These are phyloP conservation scores for Halesus radiatus DNA, from an alignment of 1,140 invertebrate species.

Conservation along the genomic window DNA sequence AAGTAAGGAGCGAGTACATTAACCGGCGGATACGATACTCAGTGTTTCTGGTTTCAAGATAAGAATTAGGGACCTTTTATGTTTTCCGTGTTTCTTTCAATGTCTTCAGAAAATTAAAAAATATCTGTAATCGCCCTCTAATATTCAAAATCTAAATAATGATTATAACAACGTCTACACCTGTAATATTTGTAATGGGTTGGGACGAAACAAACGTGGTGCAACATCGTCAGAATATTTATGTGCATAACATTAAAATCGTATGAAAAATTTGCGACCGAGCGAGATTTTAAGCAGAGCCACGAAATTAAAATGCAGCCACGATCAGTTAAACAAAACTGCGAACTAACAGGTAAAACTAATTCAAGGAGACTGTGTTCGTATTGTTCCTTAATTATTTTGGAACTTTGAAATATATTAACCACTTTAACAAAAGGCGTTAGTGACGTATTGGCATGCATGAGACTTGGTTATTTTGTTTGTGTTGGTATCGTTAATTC, in stretches of 20 bases:
- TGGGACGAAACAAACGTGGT: not conserved
- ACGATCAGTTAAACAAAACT: not conserved
- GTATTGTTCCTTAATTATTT: not conserved
- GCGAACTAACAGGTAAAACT: constrained; percentile 14
- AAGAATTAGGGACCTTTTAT: no score
- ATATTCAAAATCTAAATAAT: not conserved
- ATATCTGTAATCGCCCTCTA: not conserved
- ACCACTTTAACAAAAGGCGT: no score
- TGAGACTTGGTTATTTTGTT: no score
- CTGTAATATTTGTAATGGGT: not conserved
- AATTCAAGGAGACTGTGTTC: constrained; percentile 21
- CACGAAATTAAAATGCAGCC: constrained; percentile 14
- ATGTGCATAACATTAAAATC: constrained; percentile 27
- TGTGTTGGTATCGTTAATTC: no score
- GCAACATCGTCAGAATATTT: constrained; percentile 1
- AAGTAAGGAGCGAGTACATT: no score
- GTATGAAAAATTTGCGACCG: constrained; percentile 6
- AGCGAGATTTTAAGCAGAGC: not conserved
- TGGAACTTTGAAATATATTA: no score
- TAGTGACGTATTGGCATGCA: no score
- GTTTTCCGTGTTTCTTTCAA: not conserved
- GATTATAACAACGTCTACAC: not conserved
- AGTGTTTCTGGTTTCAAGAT: no score
- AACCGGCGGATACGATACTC: no score
- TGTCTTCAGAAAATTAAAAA: not conserved